Base-by-base conservation (phyloP, 2,113 vertebrate genomes). In the Anolis sagrei region DNA sequence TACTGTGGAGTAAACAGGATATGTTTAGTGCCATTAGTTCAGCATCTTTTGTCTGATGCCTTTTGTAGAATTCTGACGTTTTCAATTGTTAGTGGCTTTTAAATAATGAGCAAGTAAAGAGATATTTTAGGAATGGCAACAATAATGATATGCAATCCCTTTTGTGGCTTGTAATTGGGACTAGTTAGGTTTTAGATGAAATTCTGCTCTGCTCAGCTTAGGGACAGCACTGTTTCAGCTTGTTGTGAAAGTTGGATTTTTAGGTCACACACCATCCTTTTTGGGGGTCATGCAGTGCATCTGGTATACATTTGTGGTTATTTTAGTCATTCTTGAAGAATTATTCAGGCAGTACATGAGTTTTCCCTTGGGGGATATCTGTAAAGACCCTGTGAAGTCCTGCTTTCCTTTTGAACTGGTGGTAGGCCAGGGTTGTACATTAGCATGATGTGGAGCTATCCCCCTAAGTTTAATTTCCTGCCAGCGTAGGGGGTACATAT, bases 391-490 rank as follows among this genome's bases (percentile, higher is more conserved):
- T 72, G 44, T 66, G 51, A 76, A 36, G 25, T n/a, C 36, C 51
- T 64, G 5, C 25, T 39, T 82, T 77, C 29, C n/a, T 81, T 81
- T 76, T 81, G 29, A 72, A 48, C 78, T 29, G 76, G 34, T 64
- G 10, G 34, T 64, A 23, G 34, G 32, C 54, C 39, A 62, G 54
- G n/a, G 32, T 21, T 68, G 54, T 61, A 51, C 21, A 32, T 76
- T 54, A 88, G 66, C n/a, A 82, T 27, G n/a, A 54, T 19, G 49
- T n/a, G 25, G 51, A 18, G 21, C 27, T 81, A 73, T 73, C 49
- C 79, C 44, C 8, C 58, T 14, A 32, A 72, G 32, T 76, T 81
- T 72, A 88, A 84, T 85, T 82, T 88, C 78, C 83, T 72, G 64
- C 51, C 4, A 21, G 80, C 76, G 34, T 39, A n/a, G 69, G 68